These are phyloP conservation scores for Lycocerus yunnanus DNA, from an alignment of 2,888 invertebrate species.

Conservation along the genomic window DNA sequence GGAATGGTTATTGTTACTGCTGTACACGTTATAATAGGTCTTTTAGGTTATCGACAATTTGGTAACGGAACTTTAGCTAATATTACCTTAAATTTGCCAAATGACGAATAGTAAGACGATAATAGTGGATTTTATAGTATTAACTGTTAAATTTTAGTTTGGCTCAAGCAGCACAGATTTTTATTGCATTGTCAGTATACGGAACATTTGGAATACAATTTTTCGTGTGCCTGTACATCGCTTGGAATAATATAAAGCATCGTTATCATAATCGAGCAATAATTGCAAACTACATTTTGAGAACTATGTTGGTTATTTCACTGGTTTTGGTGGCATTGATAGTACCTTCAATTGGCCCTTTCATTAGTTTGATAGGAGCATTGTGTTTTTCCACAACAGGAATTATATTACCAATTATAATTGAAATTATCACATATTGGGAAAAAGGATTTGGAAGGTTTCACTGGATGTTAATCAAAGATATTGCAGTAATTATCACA, in stretches of 20 bases:
- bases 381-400: constrained; percentile 92
- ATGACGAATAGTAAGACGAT: constrained; percentile 62
- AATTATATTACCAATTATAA: constrained; percentile 81
- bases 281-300: constrained; percentile 76
- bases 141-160: constrained; percentile 62
- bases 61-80: constrained; percentile 72
- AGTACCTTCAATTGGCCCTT: constrained; percentile 85
- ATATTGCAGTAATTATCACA: constrained; percentile 72
- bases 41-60: constrained; percentile 86
- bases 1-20: constrained; percentile 89
- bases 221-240: constrained; percentile 93
- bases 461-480: constrained; percentile 79
- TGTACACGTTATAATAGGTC: constrained; percentile 87
- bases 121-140: background rate
- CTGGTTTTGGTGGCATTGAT: constrained; percentile 80
- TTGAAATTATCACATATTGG: constrained; percentile 87
- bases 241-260: constrained; percentile 82
- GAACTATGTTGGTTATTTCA: constrained; percentile 66
- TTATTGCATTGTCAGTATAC: constrained; percentile 88
- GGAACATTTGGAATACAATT: constrained; percentile 97
- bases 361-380: constrained; percentile 91
- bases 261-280: constrained; percentile 66
- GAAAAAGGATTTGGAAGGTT: constrained; percentile 75
- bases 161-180: constrained; percentile 84
- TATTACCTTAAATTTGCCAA: constrained; percentile 83